Evolutionary conservation across 2,888 invertebrate species (phyloP).

Genomic region (Podotricha telesiphe): DNA sequence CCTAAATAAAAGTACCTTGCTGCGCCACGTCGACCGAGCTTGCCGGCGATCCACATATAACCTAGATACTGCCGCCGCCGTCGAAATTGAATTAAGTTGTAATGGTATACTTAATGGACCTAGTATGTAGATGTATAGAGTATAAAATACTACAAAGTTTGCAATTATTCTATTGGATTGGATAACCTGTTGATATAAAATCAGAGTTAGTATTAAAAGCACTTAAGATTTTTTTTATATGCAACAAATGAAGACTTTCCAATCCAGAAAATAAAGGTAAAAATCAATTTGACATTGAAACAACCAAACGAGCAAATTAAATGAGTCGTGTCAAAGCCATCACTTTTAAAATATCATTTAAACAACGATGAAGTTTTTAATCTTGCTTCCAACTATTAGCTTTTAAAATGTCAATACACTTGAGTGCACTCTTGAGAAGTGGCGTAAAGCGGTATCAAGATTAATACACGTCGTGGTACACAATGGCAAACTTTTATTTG

Average conservation of each 20-base stretch:
- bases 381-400: constrained; percentile 25
- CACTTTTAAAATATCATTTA: constrained; percentile 5
- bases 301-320: constrained; percentile 1
- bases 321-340: background rate
- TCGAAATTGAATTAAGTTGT: constrained; percentile 48
- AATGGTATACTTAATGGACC: constrained; percentile 25
- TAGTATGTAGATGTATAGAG: background rate
- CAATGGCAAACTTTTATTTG: constrained; percentile 75
- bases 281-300: background rate
- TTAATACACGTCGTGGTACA: constrained; percentile 65
- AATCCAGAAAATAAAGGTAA: background rate
- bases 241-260: background rate
- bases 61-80: constrained; percentile 92
- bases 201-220: too few species aligned
- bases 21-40: constrained; percentile 94
- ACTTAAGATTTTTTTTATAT: background rate
- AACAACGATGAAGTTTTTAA: constrained; percentile 21
- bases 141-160: background rate
- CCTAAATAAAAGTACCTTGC: constrained; percentile 95
- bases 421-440: constrained; percentile 37
- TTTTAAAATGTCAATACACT: constrained; percentile 38
- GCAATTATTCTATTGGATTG: background rate
- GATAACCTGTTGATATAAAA: background rate
- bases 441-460: constrained; percentile 59
- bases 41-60: constrained; percentile 93